These are phyloP conservation scores for Drosophila elegans DNA, from an alignment of 1,140 invertebrate species.

Conservation along the genomic window DNA sequence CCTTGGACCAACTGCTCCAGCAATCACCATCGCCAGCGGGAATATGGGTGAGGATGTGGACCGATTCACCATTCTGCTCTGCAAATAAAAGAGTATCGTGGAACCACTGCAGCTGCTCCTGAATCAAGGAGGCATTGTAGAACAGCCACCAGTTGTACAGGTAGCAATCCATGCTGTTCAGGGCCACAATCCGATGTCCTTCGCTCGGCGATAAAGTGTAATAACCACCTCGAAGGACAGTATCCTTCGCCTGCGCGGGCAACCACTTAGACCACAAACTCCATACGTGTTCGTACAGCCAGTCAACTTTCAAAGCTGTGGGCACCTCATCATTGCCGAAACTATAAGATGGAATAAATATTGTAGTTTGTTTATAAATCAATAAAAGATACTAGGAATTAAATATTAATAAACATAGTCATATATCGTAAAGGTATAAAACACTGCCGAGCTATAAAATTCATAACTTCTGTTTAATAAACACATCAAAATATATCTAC, in stretches of 20 bases:
- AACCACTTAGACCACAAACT: slow-evolving; percentile 89
- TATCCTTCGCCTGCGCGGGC: slow-evolving; percentile 86
- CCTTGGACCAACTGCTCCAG: slow-evolving; percentile 87
- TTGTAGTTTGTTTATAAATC: no score
- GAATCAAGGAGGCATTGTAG: slow-evolving; percentile 76
- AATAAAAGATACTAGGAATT: background rate
- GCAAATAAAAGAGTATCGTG: slow-evolving; percentile 89
- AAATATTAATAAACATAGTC: no score
- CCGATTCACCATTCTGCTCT: slow-evolving; percentile 89
- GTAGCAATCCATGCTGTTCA: slow-evolving; percentile 92
- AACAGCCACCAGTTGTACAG: slow-evolving; percentile 88
- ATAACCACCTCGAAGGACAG: slow-evolving; percentile 88
- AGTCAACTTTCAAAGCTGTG: slow-evolving; percentile 86
- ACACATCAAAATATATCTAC: no score
- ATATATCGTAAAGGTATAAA: no score
- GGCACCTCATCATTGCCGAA: slow-evolving; percentile 59
- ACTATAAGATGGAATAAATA: slow-evolving; percentile 2
- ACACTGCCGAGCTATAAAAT: background rate
- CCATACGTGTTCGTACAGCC: slow-evolving; percentile 89
- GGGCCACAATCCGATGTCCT: slow-evolving; percentile 89
- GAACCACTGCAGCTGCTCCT: slow-evolving; percentile 90
- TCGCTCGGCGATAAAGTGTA: slow-evolving; percentile 88
- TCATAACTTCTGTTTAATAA: no score
- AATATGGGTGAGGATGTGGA: slow-evolving; percentile 93
- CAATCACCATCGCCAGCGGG: slow-evolving; percentile 90